Base-by-base conservation (phyloP, 2,797 vertebrate genomes). In the Sphaeramia orbicularis region DNA sequence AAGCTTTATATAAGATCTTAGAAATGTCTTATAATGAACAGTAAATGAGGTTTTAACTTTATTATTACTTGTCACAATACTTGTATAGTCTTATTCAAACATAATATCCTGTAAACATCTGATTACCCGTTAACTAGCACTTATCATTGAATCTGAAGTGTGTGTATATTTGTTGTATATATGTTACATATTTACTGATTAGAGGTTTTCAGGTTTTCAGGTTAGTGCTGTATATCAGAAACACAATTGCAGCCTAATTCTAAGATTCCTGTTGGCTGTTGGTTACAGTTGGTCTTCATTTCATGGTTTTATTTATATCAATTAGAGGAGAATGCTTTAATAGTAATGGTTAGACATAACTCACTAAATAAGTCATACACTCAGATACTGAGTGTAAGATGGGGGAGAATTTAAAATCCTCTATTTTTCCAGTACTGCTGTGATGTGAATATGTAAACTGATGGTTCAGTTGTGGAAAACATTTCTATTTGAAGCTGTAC, bases 111-210 rank as follows among this genome's bases (percentile, higher is more conserved):
- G 24, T 6, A 27, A 27, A 24, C 24, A 27, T 27, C 24, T 27
- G 24, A 5, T 27, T 27, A 1, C 6, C 19, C 5, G 4, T 27
- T 27, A 27, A 27, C 24, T 27, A 27, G 24, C 4, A 4, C 24
- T 27, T 27, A 27, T 21, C n/a, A n/a, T 24, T 27, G 5, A 27
- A 27, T 6, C 27, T 27, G 6, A 27, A 3, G 19, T 21, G 19
- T 27, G 53, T 54, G 51, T 16, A 15, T 71, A 40, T 65, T 15
- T 57, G 48, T 53, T 10, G 14, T 60, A 36, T 55, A 41, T 41
- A 18, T 62, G n/a, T 65, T 49, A 32, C n/a, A 40, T 12, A 36
- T 16, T 58, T 48, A 14, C 10, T 3, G 36, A 57, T 44, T 53
- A 14, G 63, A 10, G 52, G 21, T 40, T 47, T 27, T 54, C 30